Percentiles rank a stretch among this genome's conserved stretches.
Evolutionary conservation across 1,140 invertebrate species (phyloP).

Genomic region (Metaphire vulgaris): DNA sequence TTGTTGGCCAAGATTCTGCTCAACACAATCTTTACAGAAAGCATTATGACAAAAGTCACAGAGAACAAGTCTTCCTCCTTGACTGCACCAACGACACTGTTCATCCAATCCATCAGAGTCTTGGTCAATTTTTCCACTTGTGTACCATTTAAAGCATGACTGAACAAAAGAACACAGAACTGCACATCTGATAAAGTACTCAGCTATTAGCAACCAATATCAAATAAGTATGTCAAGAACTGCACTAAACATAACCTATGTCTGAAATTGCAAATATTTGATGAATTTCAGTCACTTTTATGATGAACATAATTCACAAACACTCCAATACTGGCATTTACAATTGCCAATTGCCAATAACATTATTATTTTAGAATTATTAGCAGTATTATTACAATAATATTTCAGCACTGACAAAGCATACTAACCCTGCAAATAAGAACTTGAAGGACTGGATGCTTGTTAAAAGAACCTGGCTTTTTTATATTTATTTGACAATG

Average conservation of each 20-base stretch:
- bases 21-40: constrained; percentile 74
- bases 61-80: constrained; percentile 72
- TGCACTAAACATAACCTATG: neutral
- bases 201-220: too few species aligned
- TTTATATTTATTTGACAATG: constrained; percentile 44
- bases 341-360: too few species aligned
- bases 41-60: constrained; percentile 74
- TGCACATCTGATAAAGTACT: too few species aligned
- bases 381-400: too few species aligned
- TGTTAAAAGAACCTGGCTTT: constrained; percentile 35
- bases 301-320: too few species aligned
- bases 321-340: too few species aligned
- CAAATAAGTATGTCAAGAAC: neutral
- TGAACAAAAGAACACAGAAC: neutral
- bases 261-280: neutral
- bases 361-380: too few species aligned
- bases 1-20: constrained; percentile 72
- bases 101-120: constrained; percentile 74
- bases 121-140: too few species aligned
- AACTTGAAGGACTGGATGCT: constrained; percentile 68
- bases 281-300: too few species aligned
- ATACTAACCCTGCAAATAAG: constrained; percentile 63
- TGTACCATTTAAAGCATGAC: too few species aligned
- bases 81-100: constrained; percentile 84
- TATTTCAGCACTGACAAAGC: too few species aligned